Conservation (phyloP, 2,113 vertebrate species). For the Gopherus evgoodei region DNA sequence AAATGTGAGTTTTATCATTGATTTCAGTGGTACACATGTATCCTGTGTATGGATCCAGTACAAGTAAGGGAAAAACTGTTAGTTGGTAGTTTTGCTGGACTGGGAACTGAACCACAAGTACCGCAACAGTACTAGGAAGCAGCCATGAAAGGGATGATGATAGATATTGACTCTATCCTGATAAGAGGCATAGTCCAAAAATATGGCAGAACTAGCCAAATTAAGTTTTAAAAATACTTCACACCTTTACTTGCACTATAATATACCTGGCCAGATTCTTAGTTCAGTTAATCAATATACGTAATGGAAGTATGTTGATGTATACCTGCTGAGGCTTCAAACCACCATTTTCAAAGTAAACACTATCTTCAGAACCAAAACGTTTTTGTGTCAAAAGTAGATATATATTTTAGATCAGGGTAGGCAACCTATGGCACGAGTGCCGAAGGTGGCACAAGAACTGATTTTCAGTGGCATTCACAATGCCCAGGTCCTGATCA, state of each 20-base stretch:
- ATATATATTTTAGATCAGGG: background rate
- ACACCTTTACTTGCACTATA: background rate
- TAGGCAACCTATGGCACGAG: too few species aligned
- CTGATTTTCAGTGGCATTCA: too few species aligned
- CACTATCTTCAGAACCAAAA: background rate
- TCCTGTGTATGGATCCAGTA: background rate
- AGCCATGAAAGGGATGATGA: background rate
- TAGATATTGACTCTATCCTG: background rate
- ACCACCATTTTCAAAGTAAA: background rate
- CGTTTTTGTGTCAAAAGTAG: background rate
- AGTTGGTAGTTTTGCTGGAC: background rate
- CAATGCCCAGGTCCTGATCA: too few species aligned
- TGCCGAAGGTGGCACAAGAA: too few species aligned
- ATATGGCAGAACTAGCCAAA: background rate
- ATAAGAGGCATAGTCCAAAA: background rate
- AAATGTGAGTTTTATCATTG: background rate
- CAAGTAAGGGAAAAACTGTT: background rate
- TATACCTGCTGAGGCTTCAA: background rate
- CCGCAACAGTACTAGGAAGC: background rate
- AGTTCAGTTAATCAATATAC: background rate
- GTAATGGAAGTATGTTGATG: background rate
- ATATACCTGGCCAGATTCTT: background rate
- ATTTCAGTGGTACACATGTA: background rate
- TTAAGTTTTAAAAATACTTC: background rate
- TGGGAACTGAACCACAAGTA: background rate